Evolutionary conservation across 2,113 vertebrate genomes (phyloP), one percentile per base, ranked within the genome.

Genomic region (Tychaedon coryphoeus): DNA sequence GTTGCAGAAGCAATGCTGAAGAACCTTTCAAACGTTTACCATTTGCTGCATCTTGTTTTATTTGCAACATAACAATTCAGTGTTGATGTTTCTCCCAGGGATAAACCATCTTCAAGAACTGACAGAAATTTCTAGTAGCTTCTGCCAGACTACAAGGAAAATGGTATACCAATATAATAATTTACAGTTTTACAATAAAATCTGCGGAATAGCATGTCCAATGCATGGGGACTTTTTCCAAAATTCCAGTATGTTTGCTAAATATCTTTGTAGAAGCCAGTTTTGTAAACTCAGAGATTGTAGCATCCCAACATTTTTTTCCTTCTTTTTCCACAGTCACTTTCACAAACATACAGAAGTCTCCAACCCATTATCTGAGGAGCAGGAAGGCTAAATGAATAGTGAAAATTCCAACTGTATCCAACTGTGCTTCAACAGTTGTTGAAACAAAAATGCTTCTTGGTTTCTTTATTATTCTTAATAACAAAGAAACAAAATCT

Each of bases 191-290:
- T 53, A 38, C n/a, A 48, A 29, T 40, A 76, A 89, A 91, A 62
- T 29, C 5, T 60, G 14, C 79, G 48, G 6, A 15, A 51, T 36
- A 64, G 5, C 4, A 24, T 15, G 17, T 38, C 33, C 9, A 67
- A 34, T 1, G 0, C 2, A n/a, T 1, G 24, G 6, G 8, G 19
- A 62, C 4, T 48, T 77, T 66, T 67, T 67, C 56, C 19, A 29
- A 33, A 2, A 1, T 25, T 2, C 12, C 13, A 1, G 0, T 42
- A 16, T 25, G 3, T 25, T 54, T 66, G n/a, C 5, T 43, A 43
- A 54, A n/a, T 28, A 66, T 2, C 13, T 71, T 82, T 66, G 14
- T 6, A 72, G 19, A 70, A 40, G 45, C 6, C 23, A n/a, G 6
- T 38, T 88, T 53, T 70, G 19, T 50, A 86, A 71, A 67, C 6